Evolutionary conservation across 2,113 vertebrate species (phyloP), one percentile per base, ranked within the genome.

Genomic region (Gallinago media): DNA sequence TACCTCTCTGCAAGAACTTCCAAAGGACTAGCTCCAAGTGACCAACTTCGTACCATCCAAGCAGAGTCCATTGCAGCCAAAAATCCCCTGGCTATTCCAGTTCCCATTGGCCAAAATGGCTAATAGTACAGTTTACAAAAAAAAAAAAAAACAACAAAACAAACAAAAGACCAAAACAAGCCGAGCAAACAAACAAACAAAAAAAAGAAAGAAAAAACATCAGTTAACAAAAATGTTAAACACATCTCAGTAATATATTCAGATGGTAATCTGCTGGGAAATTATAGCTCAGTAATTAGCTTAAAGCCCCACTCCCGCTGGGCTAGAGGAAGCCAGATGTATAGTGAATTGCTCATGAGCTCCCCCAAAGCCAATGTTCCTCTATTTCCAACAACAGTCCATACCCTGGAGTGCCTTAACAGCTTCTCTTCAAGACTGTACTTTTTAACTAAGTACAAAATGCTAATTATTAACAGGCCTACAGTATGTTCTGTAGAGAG

Each of bases 91-190:
- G 99, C 99, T 91, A 99, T 99, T 95, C 99, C 99, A 65, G 99
- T 99, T 95, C 99, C 99, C 99, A 99, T 99, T 22, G 99, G 99
- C 99, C 99, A 99, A 97, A 99, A 99, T 0, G 99, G 99, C 99
- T 99, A 95, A 92, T 17, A 38, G 38, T n/a, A 56, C 0, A 73
- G 36, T 76, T 89, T 5, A 59, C 6, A 1, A 50, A 50, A 66
- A 76, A 36, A 31, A 29, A 36, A 34, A 8, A 23, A 49, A 13
- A 49, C 11, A 49, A 18, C 26, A 32, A 56, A 20, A 55, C 6
- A 55, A 32, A 52, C 8, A 56, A 2, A 70, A 49, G 67, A 61
- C 23, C 23, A 49, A 25, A 49, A 49, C 46, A 49, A 34, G 29
- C 42, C 2, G 2, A 42, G 13, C 40, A 42, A 42, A 42, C 12